Evolutionary conservation across 2,888 invertebrate species (phyloP).

Genomic region (Ceramica pisi): DNA sequence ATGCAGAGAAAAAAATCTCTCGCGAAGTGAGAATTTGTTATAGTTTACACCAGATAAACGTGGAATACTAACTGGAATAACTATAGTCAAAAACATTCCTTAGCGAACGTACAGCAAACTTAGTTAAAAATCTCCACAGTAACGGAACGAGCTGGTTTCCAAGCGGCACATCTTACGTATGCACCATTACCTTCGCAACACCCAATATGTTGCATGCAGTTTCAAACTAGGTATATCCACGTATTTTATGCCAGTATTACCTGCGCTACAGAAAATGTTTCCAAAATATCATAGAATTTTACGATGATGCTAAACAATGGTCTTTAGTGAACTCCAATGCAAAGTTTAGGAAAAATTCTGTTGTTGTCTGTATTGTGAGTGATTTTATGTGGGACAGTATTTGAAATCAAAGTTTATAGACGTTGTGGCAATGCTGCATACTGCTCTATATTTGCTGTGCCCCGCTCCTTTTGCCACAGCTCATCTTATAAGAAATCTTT

Average conservation of each 20-base stretch:
- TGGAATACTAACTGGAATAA: too few relatives aligned
- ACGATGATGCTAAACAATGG: constrained; percentile 31
- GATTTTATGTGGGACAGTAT: background rate
- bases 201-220: constrained; percentile 56
- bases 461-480: too few relatives aligned
- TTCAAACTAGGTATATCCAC: constrained; percentile 44
- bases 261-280: constrained; percentile 28
- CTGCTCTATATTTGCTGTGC: too few relatives aligned
- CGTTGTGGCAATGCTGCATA: too few relatives aligned
- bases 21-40: background rate
- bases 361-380: background rate
- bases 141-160: constrained; percentile 35
- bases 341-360: background rate
- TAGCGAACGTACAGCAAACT: constrained; percentile 30
- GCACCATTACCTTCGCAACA: constrained; percentile 57
- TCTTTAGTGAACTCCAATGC: constrained; percentile 15
- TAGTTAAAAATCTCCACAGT: constrained; percentile 43
- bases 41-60: too few relatives aligned
- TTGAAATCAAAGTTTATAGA: too few relatives aligned
- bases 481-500: too few relatives aligned
- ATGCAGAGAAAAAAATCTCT: background rate
- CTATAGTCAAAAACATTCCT: constrained; percentile 33
- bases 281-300: constrained; percentile 39
- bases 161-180: constrained; percentile 50
- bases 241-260: constrained; percentile 41